Percentiles rank a stretch among this genome's conserved stretches.
Evolutionary conservation across 1,140 invertebrate genomes (phyloP).

Genomic region (Acromyrmex echinatior): DNA sequence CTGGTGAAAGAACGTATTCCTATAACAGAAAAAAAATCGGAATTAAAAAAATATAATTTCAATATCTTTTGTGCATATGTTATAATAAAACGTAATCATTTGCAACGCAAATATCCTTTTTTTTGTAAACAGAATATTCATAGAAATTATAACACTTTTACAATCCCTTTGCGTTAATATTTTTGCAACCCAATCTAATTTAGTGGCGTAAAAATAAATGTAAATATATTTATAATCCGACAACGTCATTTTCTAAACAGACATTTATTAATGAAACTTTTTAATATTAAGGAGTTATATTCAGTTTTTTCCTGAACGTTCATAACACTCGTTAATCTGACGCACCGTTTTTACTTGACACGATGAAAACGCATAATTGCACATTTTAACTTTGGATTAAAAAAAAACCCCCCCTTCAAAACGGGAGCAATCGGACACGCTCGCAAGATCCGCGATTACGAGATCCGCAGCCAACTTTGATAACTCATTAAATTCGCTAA

Average conservation of each 20-base stretch:
- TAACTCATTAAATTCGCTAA: slow-evolving; percentile 57
- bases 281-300: slow-evolving; percentile 6
- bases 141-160: neutral
- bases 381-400: neutral
- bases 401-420: neutral
- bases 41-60: slow-evolving; percentile 2
- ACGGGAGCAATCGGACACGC: neutral
- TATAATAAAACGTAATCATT: neutral
- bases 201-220: neutral
- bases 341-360: neutral
- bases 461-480: slow-evolving; percentile 35
- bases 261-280: neutral
- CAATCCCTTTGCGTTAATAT: neutral
- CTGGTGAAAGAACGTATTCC: slow-evolving; percentile 56
- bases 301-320: neutral
- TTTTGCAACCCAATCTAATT: neutral
- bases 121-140: neutral
- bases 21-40: slow-evolving; percentile 35
- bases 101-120: neutral
- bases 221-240: neutral
- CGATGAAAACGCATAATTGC: neutral
- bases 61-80: neutral
- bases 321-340: slow-evolving; percentile 2
- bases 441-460: slow-evolving; percentile 26
- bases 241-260: neutral